A percentile compares a stretch with the other conserved stretches of the same genome.
Evolutionary conservation across 1,140 invertebrate species (phyloP).

Genomic region (Parasteatoda tepidariorum): DNA sequence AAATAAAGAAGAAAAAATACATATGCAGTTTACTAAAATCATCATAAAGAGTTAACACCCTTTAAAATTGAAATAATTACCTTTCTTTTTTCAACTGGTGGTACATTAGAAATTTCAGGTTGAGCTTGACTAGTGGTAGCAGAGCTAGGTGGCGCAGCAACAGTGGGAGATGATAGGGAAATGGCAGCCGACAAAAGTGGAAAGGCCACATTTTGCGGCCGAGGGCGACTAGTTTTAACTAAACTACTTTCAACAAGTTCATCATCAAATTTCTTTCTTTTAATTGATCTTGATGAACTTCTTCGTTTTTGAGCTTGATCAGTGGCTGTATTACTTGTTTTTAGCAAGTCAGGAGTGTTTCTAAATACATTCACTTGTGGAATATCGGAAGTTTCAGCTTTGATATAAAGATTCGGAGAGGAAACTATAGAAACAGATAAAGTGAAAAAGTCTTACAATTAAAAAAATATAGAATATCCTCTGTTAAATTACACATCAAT

Average conservation of each 20-base stretch:
- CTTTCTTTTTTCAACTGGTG: slow-evolving; percentile 64
- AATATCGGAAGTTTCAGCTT: slow-evolving; percentile 18
- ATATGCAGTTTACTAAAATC: neutral
- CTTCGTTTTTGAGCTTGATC: slow-evolving; percentile 62
- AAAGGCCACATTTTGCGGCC: slow-evolving; percentile 58
- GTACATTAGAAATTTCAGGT: neutral
- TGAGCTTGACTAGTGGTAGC: neutral
- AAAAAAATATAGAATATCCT: too few relatives aligned
- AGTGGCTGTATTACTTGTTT: neutral
- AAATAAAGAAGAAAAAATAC: slow-evolving; percentile 57
- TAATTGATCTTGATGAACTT: slow-evolving; percentile 92
- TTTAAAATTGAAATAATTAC: slow-evolving; percentile 17
- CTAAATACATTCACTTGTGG: neutral
- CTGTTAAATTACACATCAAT: too few relatives aligned
- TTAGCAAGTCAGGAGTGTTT: neutral
- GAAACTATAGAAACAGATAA: slow-evolving; percentile 18
- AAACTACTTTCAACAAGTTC: slow-evolving; percentile 82
- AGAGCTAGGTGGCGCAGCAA: neutral
- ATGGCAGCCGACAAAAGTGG: slow-evolving; percentile 61
- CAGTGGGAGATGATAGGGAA: neutral
- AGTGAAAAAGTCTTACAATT: too few relatives aligned
- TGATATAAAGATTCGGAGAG: slow-evolving; percentile 31
- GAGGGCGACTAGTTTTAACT: slow-evolving; percentile 62
- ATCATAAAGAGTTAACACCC: neutral
- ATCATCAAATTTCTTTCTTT: slow-evolving; percentile 95